These are phyloP conservation scores for Eupithecia tripunctaria DNA, from an alignment of 2,888 invertebrate genomes.

Conservation along the genomic window DNA sequence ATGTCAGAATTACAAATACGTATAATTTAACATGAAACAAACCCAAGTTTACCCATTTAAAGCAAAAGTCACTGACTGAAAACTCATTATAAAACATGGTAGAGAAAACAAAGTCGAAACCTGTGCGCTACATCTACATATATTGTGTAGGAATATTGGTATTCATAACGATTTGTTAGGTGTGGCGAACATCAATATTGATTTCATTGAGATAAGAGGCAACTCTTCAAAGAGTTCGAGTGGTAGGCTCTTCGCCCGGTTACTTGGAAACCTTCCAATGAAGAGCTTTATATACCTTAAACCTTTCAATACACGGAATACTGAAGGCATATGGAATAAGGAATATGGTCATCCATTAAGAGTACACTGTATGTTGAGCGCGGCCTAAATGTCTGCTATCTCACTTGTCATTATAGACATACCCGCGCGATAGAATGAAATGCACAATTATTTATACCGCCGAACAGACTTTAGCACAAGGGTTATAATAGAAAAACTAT, in stretches of 20 bases:
- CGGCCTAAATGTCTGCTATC: no score
- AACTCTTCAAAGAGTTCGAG: constrained; percentile 9
- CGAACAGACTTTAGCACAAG: no score
- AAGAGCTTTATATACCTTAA: not conserved
- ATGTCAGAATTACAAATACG: not conserved
- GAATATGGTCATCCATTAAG: not conserved
- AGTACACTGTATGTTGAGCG: no score
- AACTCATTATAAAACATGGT: not conserved
- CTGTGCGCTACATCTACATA: not conserved
- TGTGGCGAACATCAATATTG: constrained; percentile 20
- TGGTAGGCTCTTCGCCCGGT: not conserved
- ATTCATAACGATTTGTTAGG: not conserved
- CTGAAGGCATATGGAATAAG: not conserved
- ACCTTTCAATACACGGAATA: not conserved
- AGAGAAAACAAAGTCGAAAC: not conserved
- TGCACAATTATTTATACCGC: no score
- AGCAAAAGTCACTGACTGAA: not conserved
- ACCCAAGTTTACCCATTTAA: not conserved
- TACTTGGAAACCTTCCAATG: not conserved
- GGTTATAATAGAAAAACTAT: no score
- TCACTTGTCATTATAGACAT: no score
- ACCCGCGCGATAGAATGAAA: no score
- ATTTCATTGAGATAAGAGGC: constrained; percentile 11
- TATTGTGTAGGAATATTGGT: not conserved
- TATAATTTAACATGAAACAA: not conserved